Evolutionary conservation across 2,888 invertebrate species (phyloP).

Genomic region (Seira musarum): DNA sequence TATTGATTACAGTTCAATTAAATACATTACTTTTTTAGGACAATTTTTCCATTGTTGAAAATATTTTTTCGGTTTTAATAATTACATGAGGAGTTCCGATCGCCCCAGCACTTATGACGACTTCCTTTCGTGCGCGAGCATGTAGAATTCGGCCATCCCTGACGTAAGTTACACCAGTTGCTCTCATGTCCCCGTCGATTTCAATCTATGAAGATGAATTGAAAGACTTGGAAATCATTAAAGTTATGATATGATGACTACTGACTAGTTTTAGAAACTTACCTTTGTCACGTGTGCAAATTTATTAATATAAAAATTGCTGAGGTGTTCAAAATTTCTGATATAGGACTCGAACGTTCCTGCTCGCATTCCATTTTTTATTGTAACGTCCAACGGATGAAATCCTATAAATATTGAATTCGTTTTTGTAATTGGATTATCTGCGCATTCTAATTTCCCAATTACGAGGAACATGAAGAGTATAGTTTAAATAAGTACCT

Average conservation of each 20-base stretch:
- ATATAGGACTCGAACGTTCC: conserved; percentile 43
- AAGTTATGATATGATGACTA: background rate
- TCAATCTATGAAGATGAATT: conserved; percentile 22
- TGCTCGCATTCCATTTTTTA: conserved; percentile 32
- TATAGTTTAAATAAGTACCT: conserved; percentile 22
- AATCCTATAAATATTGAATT: conserved; percentile 35
- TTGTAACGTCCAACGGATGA: conserved; percentile 36
- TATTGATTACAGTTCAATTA: too few species aligned
- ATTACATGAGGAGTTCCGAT: conserved; percentile 48
- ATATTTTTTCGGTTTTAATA: too few species aligned
- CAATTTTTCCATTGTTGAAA: too few species aligned
- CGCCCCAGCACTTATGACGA: conserved; percentile 39
- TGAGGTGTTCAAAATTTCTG: background rate
- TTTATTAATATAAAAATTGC: conserved; percentile 43
- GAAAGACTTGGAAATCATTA: background rate
- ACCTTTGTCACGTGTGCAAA: conserved; percentile 55
- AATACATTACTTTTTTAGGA: too few species aligned
- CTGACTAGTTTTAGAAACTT: background rate
- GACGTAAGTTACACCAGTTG: conserved; percentile 38
- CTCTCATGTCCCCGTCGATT: conserved; percentile 34
- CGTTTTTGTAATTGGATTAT: too few species aligned
- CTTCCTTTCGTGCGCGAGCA: conserved; percentile 39
- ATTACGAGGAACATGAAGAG: too few species aligned
- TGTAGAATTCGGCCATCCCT: conserved; percentile 33
- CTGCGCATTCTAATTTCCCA: too few species aligned